These are phyloP conservation scores for Amphiprion percula DNA, from an alignment of 2,113 vertebrate genomes.

Conservation along the genomic window DNA sequence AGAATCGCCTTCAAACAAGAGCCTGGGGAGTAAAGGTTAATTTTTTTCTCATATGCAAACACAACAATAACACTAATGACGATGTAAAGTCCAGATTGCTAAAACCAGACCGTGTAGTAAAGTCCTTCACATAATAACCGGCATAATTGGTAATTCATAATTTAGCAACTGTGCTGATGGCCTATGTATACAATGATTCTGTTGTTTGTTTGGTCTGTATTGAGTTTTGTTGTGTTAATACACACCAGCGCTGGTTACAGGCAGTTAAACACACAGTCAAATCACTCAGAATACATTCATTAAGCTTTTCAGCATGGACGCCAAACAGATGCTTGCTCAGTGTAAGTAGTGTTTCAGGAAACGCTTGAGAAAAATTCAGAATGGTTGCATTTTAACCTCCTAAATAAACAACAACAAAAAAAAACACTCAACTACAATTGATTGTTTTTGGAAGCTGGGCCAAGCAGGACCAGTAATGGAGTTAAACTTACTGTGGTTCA, in stretches of 20 bases:
- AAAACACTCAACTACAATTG: conserved; percentile 18
- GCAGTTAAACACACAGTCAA: background rate
- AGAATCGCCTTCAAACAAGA: no score
- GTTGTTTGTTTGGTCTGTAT: background rate
- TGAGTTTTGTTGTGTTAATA: background rate
- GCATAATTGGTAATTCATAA: no score
- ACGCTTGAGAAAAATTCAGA: conserved; percentile 1
- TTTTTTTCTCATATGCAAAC: no score
- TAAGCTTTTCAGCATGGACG: background rate
- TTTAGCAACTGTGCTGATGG: no score
- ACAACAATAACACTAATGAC: no score
- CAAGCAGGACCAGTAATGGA: background rate
- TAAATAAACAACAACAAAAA: background rate
- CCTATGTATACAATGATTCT: background rate
- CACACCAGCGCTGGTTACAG: background rate
- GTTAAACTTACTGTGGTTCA: background rate
- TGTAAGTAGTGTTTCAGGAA: conserved; percentile 8
- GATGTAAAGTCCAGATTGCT: no score
- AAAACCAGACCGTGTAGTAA: no score
- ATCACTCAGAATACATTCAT: conserved; percentile 11
- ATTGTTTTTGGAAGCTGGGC: conserved; percentile 16
- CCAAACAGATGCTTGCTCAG: conserved; percentile 3
- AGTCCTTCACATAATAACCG: no score
- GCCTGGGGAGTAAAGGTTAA: no score
- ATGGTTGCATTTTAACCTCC: background rate